phyloP scores from a whole-genome alignment of 2,113 vertebrate species.

The Bufo gargarizans region DNA sequence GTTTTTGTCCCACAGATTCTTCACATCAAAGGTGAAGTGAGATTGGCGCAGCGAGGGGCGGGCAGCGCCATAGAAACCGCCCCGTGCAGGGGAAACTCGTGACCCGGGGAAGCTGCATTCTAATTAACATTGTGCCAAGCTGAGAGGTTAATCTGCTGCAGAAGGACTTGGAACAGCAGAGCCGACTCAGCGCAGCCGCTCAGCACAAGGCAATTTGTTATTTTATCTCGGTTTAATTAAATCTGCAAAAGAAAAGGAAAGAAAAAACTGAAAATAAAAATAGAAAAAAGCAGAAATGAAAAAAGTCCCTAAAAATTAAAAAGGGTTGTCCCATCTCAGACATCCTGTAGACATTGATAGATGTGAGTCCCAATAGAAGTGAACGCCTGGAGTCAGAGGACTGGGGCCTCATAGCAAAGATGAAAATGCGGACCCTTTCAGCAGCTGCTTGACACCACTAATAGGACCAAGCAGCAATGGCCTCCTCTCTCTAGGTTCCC shows the following conservation, averaged over 20 bases:
- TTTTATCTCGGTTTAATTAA: neutral
- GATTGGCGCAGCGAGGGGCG: too few species aligned
- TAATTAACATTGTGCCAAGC: neutral
- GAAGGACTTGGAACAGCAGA: neutral
- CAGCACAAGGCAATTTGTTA: neutral
- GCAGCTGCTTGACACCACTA: too few species aligned
- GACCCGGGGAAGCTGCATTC: neutral
- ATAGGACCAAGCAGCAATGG: too few species aligned
- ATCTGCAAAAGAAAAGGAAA: neutral
- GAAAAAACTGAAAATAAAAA: neutral
- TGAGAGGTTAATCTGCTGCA: slow-evolving; percentile 12
- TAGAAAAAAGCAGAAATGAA: neutral
- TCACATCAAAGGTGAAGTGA: neutral
- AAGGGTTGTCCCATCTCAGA: too few species aligned
- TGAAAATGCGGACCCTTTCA: too few species aligned
- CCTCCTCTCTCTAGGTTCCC: too few species aligned
- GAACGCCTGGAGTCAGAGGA: too few species aligned
- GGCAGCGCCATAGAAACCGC: slow-evolving; percentile 20
- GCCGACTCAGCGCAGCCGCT: neutral
- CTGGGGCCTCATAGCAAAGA: too few species aligned
- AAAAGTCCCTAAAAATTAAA: too few species aligned
- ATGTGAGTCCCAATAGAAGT: too few species aligned
- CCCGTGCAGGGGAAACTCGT: neutral
- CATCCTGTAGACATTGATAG: too few species aligned
- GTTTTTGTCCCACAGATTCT: slow-evolving; percentile 2